These are phyloP conservation scores for Rhingia campestris DNA, from an alignment of 2,888 invertebrate genomes.

Conservation along the genomic window DNA sequence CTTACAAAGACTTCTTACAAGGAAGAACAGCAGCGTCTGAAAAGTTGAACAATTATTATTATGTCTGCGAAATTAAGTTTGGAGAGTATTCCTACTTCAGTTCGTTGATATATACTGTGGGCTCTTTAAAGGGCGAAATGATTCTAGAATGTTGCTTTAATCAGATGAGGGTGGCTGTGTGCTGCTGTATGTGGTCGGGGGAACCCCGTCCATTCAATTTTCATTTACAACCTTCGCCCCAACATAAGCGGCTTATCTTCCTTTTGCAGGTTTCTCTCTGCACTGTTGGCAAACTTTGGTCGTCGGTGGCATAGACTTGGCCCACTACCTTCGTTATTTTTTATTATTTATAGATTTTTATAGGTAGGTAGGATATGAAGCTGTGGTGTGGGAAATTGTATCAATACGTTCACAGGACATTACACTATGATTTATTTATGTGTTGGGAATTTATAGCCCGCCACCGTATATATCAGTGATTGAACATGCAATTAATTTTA, in stretches of 20 bases:
- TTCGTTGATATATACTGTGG: conserved; percentile 8
- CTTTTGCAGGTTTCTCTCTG: conserved; percentile 76
- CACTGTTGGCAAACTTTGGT: conserved; percentile 38
- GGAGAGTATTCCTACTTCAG: conserved; percentile 24
- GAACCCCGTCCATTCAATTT: conserved; percentile 52
- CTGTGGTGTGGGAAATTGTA: conserved; percentile 39
- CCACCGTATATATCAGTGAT: conserved; percentile 18
- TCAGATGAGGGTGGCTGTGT: conserved; percentile 21
- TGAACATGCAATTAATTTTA: conserved; percentile 47
- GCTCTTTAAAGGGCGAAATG: conserved; percentile 53
- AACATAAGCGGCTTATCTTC: conserved; percentile 79
- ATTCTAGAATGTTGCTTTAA: conserved; percentile 60
- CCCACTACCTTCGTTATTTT: conserved; percentile 72
- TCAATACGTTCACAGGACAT: conserved; percentile 60
- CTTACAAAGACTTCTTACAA: conserved; percentile 11
- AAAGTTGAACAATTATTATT: conserved; percentile 73
- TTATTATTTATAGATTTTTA: conserved; percentile 71
- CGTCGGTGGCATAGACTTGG: conserved; percentile 51
- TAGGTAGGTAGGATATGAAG: conserved; percentile 1
- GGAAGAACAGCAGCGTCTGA: conserved; percentile 56
- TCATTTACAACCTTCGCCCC: conserved; percentile 64
- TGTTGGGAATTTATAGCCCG: conserved; percentile 40
- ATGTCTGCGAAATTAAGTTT: conserved; percentile 71
- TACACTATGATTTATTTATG: conserved; percentile 70
- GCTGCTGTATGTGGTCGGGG: conserved; percentile 2